A percentile compares a stretch with the other conserved stretches of the same genome.
Conservation (phyloP, 2,888 invertebrate genomes). For the Tanytarsus gracilentus region DNA sequence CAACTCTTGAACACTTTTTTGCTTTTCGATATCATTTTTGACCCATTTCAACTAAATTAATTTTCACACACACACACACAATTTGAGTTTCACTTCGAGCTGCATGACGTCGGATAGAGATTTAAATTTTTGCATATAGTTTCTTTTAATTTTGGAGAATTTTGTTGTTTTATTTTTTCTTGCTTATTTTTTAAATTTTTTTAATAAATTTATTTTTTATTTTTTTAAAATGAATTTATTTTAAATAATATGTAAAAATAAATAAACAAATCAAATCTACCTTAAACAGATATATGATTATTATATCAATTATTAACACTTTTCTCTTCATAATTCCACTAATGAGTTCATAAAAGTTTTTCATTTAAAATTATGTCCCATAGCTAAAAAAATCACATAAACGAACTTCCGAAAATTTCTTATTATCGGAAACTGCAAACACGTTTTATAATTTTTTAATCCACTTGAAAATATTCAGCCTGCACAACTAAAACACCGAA, state of each 20-base stretch:
- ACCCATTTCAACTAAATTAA: neutral
- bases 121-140: no score
- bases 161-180: no score
- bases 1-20: slow-evolving; percentile 25
- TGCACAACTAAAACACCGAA: neutral
- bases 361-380: neutral
- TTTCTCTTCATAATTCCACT: neutral
- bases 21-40: neutral
- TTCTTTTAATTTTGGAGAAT: no score
- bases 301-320: slow-evolving; percentile 2
- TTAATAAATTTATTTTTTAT: no score
- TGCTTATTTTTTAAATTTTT: no score
- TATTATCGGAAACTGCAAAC: neutral
- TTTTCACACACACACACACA: neutral
- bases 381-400: neutral
- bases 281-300: slow-evolving; percentile 2
- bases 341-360: neutral
- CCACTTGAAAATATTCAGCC: neutral
- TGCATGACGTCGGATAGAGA: no score
- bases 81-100: neutral
- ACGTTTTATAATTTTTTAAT: neutral
- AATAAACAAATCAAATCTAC: no score
- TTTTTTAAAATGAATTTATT: no score
- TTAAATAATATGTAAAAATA: no score
- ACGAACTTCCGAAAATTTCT: neutral